phyloP scores from a whole-genome alignment of 2,113 vertebrate species.

The Cathartes aura region DNA sequence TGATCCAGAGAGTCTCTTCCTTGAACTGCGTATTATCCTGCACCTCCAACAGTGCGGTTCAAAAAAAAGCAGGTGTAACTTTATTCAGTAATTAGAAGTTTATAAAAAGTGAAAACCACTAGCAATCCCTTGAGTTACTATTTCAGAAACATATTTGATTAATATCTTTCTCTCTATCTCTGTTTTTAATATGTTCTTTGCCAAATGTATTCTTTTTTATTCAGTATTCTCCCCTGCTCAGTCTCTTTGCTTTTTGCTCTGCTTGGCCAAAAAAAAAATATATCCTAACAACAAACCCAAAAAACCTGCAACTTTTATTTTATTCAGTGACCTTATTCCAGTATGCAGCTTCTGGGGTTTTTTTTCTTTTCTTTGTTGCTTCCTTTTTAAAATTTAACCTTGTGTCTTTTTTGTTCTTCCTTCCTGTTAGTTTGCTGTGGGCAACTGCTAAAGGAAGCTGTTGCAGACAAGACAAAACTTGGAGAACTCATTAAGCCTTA shows the following conservation, averaged over 20 bases:
- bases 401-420: conserved; percentile 54
- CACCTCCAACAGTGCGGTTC: not conserved
- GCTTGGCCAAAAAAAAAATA: not conserved
- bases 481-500: conserved; percentile 82
- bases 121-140: not conserved
- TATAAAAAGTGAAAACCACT: conserved; percentile 9
- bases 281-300: not conserved
- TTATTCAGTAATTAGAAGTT: not conserved
- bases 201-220: conserved; percentile 41
- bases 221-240: not conserved
- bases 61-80: not conserved
- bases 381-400: conserved; percentile 77
- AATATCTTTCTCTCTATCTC: not conserved
- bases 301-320: conserved; percentile 49
- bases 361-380: conserved; percentile 14
- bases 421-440: conserved; percentile 85
- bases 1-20: not conserved
- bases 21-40: not conserved
- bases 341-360: not conserved
- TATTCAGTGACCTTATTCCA: conserved; percentile 63
- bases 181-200: conserved; percentile 26
- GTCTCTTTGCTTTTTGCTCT: conserved; percentile 11
- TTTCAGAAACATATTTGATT: not conserved
- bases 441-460: conserved; percentile 84
- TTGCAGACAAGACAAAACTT: conserved; percentile 78